Evolutionary conservation across 2,797 vertebrate species (phyloP).

Genomic region (Hoplostethus mediterraneus): DNA sequence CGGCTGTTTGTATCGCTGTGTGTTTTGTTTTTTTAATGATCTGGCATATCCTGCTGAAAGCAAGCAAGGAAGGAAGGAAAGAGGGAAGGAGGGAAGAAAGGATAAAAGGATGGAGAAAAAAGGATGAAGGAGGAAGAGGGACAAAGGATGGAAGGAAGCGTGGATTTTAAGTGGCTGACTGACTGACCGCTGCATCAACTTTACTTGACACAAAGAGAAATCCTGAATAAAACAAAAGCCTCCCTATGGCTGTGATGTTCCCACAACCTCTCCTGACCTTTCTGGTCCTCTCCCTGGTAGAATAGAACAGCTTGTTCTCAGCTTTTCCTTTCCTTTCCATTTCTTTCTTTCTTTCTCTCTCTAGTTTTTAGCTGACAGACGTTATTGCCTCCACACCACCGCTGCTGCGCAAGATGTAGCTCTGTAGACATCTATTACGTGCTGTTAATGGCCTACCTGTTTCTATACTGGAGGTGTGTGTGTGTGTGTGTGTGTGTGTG

Average conservation of each 20-base stretch:
- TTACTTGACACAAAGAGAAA: neutral
- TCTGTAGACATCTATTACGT: constrained; percentile 14
- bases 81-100: neutral
- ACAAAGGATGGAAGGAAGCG: constrained; percentile 7
- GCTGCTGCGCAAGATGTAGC: constrained; percentile 13
- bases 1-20: too few species aligned
- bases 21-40: neutral
- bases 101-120: neutral
- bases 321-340: constrained; percentile 15
- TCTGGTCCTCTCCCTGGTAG: neutral
- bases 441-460: constrained; percentile 50
- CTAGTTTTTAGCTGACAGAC: constrained; percentile 18
- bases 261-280: neutral
- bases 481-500: constrained; percentile 12
- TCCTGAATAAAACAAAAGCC: constrained; percentile 24
- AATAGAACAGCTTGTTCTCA: constrained; percentile 1
- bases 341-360: neutral
- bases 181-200: constrained; percentile 14
- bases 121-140: neutral
- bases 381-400: constrained; percentile 36
- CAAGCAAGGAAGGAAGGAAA: neutral
- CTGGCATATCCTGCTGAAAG: neutral
- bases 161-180: constrained; percentile 3
- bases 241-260: constrained; percentile 2
- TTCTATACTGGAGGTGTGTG: constrained; percentile 22